These are phyloP conservation scores for Parnassius mnemosyne DNA, from an alignment of 2,888 invertebrate genomes.

Conservation along the genomic window DNA sequence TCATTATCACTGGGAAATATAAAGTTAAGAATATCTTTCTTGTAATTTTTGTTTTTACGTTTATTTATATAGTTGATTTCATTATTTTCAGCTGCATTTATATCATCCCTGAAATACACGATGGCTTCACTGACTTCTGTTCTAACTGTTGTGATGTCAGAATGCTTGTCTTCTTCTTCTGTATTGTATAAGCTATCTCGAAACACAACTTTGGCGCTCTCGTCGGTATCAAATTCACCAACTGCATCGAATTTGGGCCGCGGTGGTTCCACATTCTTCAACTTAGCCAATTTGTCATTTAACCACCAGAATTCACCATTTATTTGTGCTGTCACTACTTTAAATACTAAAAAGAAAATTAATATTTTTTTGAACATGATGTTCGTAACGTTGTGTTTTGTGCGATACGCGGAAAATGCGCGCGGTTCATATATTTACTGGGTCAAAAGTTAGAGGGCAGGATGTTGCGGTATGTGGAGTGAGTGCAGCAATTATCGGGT, in stretches of 20 bases:
- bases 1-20: conserved; percentile 43
- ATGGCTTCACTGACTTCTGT: conserved; percentile 21
- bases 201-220: conserved; percentile 59
- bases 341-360: conserved; percentile 40
- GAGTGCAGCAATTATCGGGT: conserved; percentile 51
- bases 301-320: conserved; percentile 73
- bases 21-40: conserved; percentile 45
- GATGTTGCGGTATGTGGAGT: conserved; percentile 51
- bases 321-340: conserved; percentile 50
- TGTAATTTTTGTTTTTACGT: conserved; percentile 26
- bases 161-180: not conserved
- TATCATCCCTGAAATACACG: conserved; percentile 34
- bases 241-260: conserved; percentile 55
- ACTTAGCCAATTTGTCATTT: conserved; percentile 50
- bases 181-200: conserved; percentile 41
- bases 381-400: conserved; percentile 23
- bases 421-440: conserved; percentile 34
- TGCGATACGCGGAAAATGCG: conserved; percentile 35
- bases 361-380: conserved; percentile 46
- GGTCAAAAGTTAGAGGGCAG: conserved; percentile 43
- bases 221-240: conserved; percentile 60
- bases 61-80: conserved; percentile 14
- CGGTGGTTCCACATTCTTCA: conserved; percentile 44
- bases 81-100: conserved; percentile 6
- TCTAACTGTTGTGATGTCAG: conserved; percentile 4